Conservation (phyloP, 2,888 invertebrate genomes). For the Eilema depressum region DNA sequence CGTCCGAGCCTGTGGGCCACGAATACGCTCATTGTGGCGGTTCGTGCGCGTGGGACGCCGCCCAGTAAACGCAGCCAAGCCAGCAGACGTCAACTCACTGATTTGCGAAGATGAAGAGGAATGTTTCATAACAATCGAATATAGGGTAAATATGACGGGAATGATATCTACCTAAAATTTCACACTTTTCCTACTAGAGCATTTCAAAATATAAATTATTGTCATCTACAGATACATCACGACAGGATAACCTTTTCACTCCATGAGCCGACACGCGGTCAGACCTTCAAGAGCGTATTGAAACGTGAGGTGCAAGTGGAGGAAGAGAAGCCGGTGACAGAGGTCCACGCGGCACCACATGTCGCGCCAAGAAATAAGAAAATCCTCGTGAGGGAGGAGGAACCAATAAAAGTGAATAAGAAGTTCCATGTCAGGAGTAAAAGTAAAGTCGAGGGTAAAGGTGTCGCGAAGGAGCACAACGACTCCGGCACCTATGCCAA, state of each 20-base stretch:
- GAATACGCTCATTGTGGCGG: conserved; percentile 80
- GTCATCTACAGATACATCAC: conserved; percentile 72
- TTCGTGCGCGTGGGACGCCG: conserved; percentile 75
- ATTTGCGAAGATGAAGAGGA: conserved; percentile 83
- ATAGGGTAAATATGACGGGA: conserved; percentile 65
- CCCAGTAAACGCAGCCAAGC: conserved; percentile 71
- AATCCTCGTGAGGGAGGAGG: conserved; percentile 50
- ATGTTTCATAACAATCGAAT: conserved; percentile 78
- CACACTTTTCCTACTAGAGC: not conserved
- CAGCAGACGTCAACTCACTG: conserved; percentile 81
- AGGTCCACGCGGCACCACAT: conserved; percentile 37
- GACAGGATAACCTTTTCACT: conserved; percentile 81
- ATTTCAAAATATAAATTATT: not conserved
- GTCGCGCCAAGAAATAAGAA: conserved; percentile 59
- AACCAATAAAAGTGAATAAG: conserved; percentile 48
- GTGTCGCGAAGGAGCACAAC: conserved; percentile 69
- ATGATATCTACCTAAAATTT: not conserved
- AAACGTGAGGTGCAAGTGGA: conserved; percentile 71
- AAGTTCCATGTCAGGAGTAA: conserved; percentile 63
- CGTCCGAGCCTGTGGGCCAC: conserved; percentile 74
- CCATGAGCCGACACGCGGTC: conserved; percentile 79
- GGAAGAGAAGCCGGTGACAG: conserved; percentile 52
- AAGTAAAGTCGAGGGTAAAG: conserved; percentile 71
- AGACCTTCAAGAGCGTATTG: conserved; percentile 80
- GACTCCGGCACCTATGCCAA: conserved; percentile 66